Percentiles rank a stretch among this genome's conserved stretches.
These are phyloP conservation scores for Isaurus tuberculatus DNA, from an alignment of 92 coral and sea anemone genomes.

Conservation along the genomic window DNA sequence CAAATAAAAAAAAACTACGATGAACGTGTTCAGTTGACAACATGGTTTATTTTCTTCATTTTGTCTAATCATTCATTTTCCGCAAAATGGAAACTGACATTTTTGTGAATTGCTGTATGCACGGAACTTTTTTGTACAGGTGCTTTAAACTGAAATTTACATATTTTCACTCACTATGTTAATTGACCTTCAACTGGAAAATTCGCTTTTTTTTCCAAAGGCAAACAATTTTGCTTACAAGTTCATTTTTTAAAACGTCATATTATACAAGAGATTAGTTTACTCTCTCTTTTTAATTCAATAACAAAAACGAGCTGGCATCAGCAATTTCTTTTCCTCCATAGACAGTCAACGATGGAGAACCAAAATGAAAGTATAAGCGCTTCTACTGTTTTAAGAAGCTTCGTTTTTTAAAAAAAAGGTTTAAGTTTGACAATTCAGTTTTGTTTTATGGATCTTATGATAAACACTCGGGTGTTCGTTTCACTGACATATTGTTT, in stretches of 20 bases:
- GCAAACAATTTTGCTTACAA: not conserved
- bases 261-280: not conserved
- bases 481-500: slow-evolving; percentile 46
- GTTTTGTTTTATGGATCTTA: slow-evolving; percentile 10
- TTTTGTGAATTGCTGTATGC: not conserved
- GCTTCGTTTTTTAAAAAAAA: not conserved
- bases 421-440: not conserved
- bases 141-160: slow-evolving; percentile 8
- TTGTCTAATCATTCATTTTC: not conserved
- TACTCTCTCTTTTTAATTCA: not conserved
- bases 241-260: not conserved
- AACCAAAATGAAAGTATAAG: too few relatives aligned
- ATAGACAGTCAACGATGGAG: not conserved
- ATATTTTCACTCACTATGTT: not conserved
- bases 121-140: not conserved
- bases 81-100: not conserved
- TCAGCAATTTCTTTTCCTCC: not conserved
- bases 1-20: too few relatives aligned
- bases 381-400: not conserved
- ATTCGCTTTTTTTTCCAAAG: slow-evolving; percentile 8
- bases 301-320: not conserved
- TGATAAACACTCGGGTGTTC: slow-evolving; percentile 29
- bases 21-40: not conserved
- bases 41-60: not conserved
- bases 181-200: slow-evolving; percentile 7